Evolutionary conservation across 2,113 vertebrate genomes (phyloP), one percentile per base, ranked within the genome.

Genomic region (Syngnathus floridae): DNA sequence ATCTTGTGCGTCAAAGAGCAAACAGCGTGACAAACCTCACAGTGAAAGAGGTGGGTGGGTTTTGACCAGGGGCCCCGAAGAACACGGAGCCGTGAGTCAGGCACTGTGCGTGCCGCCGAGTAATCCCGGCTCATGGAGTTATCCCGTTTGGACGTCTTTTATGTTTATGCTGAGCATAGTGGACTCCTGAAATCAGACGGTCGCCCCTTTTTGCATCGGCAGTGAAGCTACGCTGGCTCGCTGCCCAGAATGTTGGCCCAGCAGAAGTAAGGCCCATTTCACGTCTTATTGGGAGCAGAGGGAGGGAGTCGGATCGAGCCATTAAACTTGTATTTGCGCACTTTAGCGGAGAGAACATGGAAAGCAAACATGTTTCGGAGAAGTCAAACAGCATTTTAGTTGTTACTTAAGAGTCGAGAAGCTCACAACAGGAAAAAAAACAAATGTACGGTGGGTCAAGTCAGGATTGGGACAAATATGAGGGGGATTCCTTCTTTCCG

Each of bases 41-140:
- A 66, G 64, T 62, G 49, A 19, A 57, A 69, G 67, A 65, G 46
- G 69, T 72, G 67, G 65, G 70, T 38, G 66, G 49, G 62, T 67
- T 69, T 40, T 73, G 72, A 68, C 73, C 76, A 48, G n/a, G 16
- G 49, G 63, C 61, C 9, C 4, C 9, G 36, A 45, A 52, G 64
- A 68, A 67, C 64, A 43, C 6, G 54, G 66, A 62, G 77, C 75
- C 45, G 48, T 81, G 81, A 84, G 82, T 86, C 79, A 75, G 83
- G 66, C 56, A 12, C 36, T 64, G 73, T 67, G 73, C 62, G 66
- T 85, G 82, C 66, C 1, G 72, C 21, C 31, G 51, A 77, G 72
- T 83, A 79, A 79, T 85, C 78, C 55, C 26, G 66, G 45, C 78
- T 82, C 71, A 72, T 77, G 77, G 66, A 79, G 76, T 82, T 75